phyloP scores from a whole-genome alignment of 2,797 vertebrate genomes.

The Spinus olivaceus region DNA sequence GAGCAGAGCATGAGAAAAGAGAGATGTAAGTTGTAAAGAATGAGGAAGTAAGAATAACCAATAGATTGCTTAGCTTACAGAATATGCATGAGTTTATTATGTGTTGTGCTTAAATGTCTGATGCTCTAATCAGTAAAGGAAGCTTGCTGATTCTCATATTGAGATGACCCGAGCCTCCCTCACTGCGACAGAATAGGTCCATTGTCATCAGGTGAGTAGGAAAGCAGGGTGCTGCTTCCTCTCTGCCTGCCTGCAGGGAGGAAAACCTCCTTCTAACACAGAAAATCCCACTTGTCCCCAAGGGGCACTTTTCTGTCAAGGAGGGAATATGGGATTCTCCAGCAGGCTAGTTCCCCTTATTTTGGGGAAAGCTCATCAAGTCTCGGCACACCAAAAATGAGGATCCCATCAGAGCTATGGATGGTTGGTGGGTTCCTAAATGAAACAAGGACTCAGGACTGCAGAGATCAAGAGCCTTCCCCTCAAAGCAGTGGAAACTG shows the following conservation, averaged over 20 bases:
- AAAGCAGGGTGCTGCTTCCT: not conserved
- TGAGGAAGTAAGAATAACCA: too few species aligned
- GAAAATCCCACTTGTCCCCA: not conserved
- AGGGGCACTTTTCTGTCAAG: not conserved
- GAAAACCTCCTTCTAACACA: not conserved
- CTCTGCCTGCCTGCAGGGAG: not conserved
- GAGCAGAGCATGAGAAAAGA: too few species aligned
- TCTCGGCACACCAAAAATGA: fast-evolving
- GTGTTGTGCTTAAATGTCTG: too few species aligned
- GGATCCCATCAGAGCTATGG: not conserved
- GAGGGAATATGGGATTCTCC: not conserved
- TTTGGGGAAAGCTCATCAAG: not conserved
- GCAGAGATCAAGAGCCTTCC: not conserved
- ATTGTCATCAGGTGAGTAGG: not conserved
- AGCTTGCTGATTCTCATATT: too few species aligned
- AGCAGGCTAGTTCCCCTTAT: not conserved
- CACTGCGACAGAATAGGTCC: too few species aligned
- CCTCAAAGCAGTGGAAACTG: not conserved
- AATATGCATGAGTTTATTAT: too few species aligned
- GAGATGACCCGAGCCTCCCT: too few species aligned
- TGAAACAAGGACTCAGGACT: not conserved
- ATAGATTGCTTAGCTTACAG: too few species aligned
- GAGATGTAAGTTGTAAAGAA: too few species aligned
- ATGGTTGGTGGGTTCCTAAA: not conserved
- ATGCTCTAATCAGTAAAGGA: too few species aligned